Conservation (phyloP, 30 jellyfish, hydroid and myxozoan species). For the Turritopsis dohrnii region DNA sequence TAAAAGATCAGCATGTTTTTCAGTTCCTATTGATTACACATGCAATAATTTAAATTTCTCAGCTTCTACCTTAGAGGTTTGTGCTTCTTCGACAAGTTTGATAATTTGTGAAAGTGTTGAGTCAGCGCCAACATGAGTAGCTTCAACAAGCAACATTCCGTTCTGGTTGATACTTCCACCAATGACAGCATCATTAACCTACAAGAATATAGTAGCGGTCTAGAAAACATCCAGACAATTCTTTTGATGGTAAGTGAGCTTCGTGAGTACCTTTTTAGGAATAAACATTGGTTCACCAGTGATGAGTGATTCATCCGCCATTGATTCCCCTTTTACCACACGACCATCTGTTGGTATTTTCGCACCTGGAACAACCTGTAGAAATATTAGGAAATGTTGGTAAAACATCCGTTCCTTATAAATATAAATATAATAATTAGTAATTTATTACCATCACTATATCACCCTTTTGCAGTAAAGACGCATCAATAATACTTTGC, state of each 20-base stretch:
- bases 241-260: too few relatives aligned
- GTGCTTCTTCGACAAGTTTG: constrained; percentile 47
- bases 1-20: not conserved
- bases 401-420: too few relatives aligned
- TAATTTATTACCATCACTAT: constrained; percentile 67
- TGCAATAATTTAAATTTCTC: too few relatives aligned
- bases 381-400: too few relatives aligned
- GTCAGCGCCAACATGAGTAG: constrained; percentile 42
- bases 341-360: constrained; percentile 93
- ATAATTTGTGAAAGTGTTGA: constrained; percentile 34
- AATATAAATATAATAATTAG: too few relatives aligned
- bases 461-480: constrained; percentile 74
- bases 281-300: constrained; percentile 97
- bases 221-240: too few relatives aligned
- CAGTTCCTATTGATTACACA: not conserved
- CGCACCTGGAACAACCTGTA: constrained; percentile 86
- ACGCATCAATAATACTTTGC: constrained; percentile 47
- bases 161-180: constrained; percentile 44
- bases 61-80: constrained; percentile 28
- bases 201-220: not conserved
- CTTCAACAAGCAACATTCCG: constrained; percentile 22
- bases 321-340: constrained; percentile 65
- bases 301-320: constrained; percentile 80
- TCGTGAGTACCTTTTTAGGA: constrained; percentile 43
- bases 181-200: constrained; percentile 37